Conservation (phyloP, 2,888 invertebrate genomes). For the Orthosia gracilis region DNA sequence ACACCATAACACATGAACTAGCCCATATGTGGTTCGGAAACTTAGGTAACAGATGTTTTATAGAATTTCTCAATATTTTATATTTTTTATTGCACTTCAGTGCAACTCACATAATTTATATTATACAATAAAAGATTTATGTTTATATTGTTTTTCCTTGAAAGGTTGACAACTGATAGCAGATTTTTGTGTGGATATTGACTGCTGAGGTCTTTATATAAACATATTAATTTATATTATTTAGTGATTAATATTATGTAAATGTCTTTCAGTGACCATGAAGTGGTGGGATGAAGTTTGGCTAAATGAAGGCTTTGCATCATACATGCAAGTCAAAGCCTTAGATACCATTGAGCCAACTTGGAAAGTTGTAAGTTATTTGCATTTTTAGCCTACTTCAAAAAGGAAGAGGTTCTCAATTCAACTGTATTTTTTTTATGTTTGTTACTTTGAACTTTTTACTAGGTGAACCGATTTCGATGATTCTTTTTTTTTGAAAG, state of each 20-base stretch:
- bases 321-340: conserved; percentile 96
- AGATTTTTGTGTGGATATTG: no score
- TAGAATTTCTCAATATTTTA: neutral
- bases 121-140: neutral
- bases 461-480: no score
- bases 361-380: conserved; percentile 94
- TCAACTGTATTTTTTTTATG: neutral
- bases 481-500: no score
- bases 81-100: neutral
- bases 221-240: neutral
- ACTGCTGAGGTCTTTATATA: no score
- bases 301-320: conserved; percentile 98
- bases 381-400: no score
- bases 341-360: conserved; percentile 93
- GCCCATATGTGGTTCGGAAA: conserved; percentile 99
- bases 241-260: neutral
- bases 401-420: neutral
- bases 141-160: neutral
- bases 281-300: conserved; percentile 98
- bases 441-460: no score
- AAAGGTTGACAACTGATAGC: no score
- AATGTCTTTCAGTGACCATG: conserved; percentile 94
- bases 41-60: conserved; percentile 91
- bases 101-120: neutral
- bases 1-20: conserved; percentile 97